Base-by-base conservation (phyloP, 2,797 vertebrate genomes). In the Cyclopterus lumpus region DNA sequence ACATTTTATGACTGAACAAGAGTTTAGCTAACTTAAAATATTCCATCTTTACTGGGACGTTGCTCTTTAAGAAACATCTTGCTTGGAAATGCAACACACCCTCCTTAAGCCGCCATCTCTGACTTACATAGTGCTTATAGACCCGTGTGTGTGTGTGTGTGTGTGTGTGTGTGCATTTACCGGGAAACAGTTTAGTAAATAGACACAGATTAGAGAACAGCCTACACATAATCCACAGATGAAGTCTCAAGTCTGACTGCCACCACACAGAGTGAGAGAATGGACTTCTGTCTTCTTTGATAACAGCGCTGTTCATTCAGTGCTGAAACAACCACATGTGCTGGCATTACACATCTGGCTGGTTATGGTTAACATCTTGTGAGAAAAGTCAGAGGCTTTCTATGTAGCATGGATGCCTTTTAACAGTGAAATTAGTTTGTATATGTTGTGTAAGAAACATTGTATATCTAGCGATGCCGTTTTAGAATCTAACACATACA, bases 1-100 rank as follows among this genome's bases (percentile, higher is more conserved):
- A 40, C 4, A 49, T 40, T 82, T 81, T 67, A 88, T 74, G 22
- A 84, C 54, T 48, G 20, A 65, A 64, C 3, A 40, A 32, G 57
- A 78, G 8, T 32, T n/a, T 34, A 48, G 36, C n/a, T 58, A 61
- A 76, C n/a, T 11, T 48, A 26, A 69, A 71, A 24, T 8, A 22
- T 18, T 28, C 9, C 24, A 22, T 73, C 55, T 67, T 73, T 9
- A 38, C 38, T 32, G 20, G 79, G 54, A 71, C 77, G 79, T 67
- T 64, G 53, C 55, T 71, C 59, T 44, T 46, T 24, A 11, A 28
- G 10, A 66, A 71, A 78, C 22, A 46, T 24, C 5, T 40, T 22
- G 20, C 36, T 70, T 14, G 15, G 38, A 28, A 68, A 55, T 48
- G 32, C 0, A 65, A 44, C 11, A 20, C 16, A 18, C 40, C 18